Base-by-base conservation (phyloP, 2,888 invertebrate species). In the Chrysopilus asiliformis region DNA sequence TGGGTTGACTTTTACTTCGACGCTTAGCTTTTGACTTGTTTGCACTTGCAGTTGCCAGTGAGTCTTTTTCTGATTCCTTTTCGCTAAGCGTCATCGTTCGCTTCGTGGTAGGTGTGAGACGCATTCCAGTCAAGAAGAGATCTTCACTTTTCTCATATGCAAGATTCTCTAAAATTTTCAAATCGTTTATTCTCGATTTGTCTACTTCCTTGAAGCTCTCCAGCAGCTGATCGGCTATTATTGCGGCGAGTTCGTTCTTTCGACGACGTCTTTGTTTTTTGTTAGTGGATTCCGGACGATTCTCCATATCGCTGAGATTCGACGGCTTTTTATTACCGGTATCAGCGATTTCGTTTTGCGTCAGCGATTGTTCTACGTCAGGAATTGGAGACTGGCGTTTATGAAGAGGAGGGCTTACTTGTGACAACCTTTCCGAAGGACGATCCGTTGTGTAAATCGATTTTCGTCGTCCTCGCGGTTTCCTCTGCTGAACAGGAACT, bases 161-260 rank as follows among this genome's bases (percentile, higher is more conserved):
- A 32, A 63, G 38, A 35, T 61, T 60, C 45, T 63, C 62, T 10
- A 63, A 45, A 39, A 57, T 56, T 43, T 60, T 63, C 3, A 63
- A 47, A 30, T 63, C 61, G 40, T 63, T 59, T 4, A 62, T 50
- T 1, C 60, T 53, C 3, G 58, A 57, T 43, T 63, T 60, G 39
- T 63, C 63, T 3, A 62, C 57, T 43, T 51, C 51, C 43, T 63
- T 63, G 20, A 63, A 63, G 45, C 63, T 63, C 34, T 63, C 63
- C 28, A 63, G 32, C 24, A 63, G 43, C 39, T 63, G 63, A 47
- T 63, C 63, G 3, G 63, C 63, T 26, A 63, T 60, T 44, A 63
- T 63, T 20, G 63, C 61, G 0, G 63, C 60, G 24, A 63, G 42
- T 27, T 63, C 63, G 43, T 61, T 63, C 41, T 61, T 61, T n/a